Conservation (phyloP, 37 sponge, comb jelly and placozoan species). For the Agelas oroides region DNA sequence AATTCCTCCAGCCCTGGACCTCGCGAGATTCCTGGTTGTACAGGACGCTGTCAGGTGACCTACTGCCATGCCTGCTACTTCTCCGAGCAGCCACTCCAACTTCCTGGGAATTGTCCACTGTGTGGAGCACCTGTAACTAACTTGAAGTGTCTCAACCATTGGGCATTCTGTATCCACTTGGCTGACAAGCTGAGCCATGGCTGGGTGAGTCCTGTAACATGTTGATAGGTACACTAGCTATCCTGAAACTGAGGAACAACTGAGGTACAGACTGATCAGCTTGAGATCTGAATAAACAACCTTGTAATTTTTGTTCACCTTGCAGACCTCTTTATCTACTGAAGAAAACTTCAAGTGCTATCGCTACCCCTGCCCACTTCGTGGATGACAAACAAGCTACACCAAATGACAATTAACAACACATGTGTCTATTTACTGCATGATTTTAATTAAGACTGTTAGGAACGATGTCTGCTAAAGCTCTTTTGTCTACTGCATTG, state of each 20-base stretch:
- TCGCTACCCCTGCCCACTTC: conserved; percentile 19
- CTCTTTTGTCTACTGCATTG: too few relatives aligned
- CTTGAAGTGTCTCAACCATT: not conserved
- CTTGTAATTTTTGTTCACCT: too few relatives aligned
- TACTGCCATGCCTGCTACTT: conserved; percentile 15
- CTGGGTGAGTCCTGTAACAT: not conserved
- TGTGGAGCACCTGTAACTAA: conserved; percentile 19
- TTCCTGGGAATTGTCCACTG: conserved; percentile 5
- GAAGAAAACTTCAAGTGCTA: conserved; percentile 31
- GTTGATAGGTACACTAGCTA: not conserved
- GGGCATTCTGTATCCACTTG: conserved; percentile 3
- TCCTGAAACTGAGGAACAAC: too few relatives aligned
- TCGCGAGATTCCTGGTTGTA: conserved; percentile 31
- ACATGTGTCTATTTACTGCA: too few relatives aligned
- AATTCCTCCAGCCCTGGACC: conserved; percentile 20
- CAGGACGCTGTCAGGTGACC: conserved; percentile 16
- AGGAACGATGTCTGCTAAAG: too few relatives aligned
- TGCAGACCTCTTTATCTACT: not conserved
- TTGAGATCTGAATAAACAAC: too few relatives aligned
- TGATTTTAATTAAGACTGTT: too few relatives aligned
- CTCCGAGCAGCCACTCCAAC: conserved; percentile 21
- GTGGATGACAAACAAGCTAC: not conserved
- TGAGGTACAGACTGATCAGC: too few relatives aligned
- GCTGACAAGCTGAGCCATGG: not conserved
- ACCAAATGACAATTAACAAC: too few relatives aligned